A percentile compares a stretch with the other conserved stretches of the same genome.
Evolutionary conservation across 2,113 vertebrate species (phyloP).

Genomic region (Edolisoma coerulescens): DNA sequence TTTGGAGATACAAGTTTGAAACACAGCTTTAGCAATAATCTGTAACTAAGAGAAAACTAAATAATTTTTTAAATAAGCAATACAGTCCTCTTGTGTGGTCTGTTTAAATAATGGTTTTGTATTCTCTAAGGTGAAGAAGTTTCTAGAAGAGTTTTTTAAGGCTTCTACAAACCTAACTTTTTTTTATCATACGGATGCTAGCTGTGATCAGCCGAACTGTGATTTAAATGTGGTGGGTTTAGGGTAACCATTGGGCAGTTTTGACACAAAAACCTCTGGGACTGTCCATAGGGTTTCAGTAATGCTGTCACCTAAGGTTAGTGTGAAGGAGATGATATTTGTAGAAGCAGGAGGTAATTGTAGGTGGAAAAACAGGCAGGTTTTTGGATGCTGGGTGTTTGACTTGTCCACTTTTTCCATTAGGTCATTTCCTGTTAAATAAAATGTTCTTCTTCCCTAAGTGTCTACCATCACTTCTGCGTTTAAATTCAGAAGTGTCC

Average conservation of each 20-base stretch:
- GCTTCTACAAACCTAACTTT: neutral
- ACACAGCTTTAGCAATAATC: neutral
- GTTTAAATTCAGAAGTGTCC: neutral
- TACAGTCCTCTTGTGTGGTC: neutral
- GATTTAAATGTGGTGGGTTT: neutral
- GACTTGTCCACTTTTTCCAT: neutral
- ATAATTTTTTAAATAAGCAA: neutral
- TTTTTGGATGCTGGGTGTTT: neutral
- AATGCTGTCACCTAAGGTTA: neutral
- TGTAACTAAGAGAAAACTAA: neutral
- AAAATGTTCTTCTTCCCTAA: neutral
- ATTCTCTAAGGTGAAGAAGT: neutral
- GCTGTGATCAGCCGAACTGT: neutral
- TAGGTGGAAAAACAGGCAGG: neutral
- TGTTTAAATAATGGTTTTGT: neutral
- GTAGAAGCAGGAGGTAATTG: neutral
- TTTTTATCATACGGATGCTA: neutral
- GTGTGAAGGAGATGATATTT: neutral
- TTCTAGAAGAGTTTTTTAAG: neutral
- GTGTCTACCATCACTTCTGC: neutral
- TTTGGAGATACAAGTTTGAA: neutral
- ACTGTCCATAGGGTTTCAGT: accelerated
- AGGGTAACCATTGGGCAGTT: neutral
- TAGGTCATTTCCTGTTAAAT: neutral
- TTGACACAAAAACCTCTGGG: neutral